These are phyloP conservation scores for Mechanitis mazaeus DNA, from an alignment of 2,888 invertebrate genomes.

Conservation along the genomic window DNA sequence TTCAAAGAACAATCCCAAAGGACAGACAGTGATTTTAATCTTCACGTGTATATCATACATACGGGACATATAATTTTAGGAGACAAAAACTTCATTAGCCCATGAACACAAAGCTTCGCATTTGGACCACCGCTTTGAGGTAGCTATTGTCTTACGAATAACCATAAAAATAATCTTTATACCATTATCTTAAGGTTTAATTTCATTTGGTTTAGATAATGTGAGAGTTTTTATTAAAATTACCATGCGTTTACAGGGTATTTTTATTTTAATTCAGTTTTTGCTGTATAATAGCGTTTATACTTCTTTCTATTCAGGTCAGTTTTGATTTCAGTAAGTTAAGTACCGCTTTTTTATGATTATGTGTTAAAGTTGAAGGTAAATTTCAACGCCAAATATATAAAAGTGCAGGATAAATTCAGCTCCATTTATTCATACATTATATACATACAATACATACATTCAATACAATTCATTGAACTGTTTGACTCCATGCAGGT, in stretches of 20 bases:
- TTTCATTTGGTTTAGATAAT: not conserved
- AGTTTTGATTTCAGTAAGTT: not conserved
- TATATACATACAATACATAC: too few species aligned
- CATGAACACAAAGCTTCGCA: conserved; percentile 35
- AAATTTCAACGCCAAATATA: not conserved
- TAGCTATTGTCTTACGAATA: conserved; percentile 9
- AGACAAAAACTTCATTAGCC: conserved; percentile 41
- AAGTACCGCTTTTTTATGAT: not conserved
- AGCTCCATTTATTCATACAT: too few species aligned
- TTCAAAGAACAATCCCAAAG: conserved; percentile 1
- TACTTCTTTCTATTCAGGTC: not conserved
- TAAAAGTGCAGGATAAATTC: not conserved
- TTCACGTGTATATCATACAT: conserved; percentile 19
- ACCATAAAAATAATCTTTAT: not conserved
- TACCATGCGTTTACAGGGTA: conserved; percentile 4
- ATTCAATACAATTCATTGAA: too few species aligned
- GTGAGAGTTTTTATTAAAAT: conserved; percentile 6
- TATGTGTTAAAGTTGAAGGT: not conserved
- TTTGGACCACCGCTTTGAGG: conserved; percentile 23
- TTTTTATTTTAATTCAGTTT: conserved; percentile 4
- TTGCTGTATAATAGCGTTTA: conserved; percentile 6
- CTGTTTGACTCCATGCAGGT: too few species aligned
- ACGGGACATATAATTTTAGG: conserved; percentile 31
- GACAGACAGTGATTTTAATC: conserved; percentile 21
- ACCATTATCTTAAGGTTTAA: not conserved